A percentile compares a stretch with the other conserved stretches of the same genome.
Conservation (phyloP, 2,888 invertebrate species). For the Saturnia pavonia region DNA sequence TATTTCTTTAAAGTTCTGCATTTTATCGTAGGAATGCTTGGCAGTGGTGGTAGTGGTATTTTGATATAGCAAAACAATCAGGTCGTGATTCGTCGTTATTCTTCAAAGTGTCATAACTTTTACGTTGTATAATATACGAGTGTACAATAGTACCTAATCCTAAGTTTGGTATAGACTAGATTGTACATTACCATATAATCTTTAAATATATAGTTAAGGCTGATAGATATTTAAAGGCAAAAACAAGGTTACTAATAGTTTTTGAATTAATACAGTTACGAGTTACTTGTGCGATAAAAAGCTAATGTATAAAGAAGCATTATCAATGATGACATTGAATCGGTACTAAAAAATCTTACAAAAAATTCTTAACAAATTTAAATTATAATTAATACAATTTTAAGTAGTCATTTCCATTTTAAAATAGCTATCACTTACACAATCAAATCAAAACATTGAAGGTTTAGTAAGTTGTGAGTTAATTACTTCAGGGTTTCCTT, state of each 20-base stretch:
- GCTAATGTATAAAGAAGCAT: background rate
- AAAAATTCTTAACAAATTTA: background rate
- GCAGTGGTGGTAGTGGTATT: background rate
- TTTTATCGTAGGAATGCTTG: background rate
- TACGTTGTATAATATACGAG: background rate
- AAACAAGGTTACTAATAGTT: background rate
- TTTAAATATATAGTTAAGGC: too few species aligned
- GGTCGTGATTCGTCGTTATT: background rate
- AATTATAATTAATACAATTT: slow-evolving; percentile 2
- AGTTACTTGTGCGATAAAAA: background rate
- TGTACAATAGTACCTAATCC: too few species aligned
- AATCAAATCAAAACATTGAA: slow-evolving; percentile 34
- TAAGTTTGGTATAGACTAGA: background rate
- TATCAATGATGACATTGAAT: background rate
- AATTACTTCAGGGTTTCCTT: slow-evolving; percentile 42
- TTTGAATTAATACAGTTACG: background rate
- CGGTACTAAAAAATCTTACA: background rate
- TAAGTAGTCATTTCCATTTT: slow-evolving; percentile 16
- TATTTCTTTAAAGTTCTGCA: background rate
- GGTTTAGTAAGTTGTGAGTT: slow-evolving; percentile 34
- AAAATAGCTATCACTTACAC: slow-evolving; percentile 25
- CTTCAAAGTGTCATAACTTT: background rate
- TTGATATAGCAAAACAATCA: background rate
- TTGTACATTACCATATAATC: background rate
- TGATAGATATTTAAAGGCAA: too few species aligned